Conservation (phyloP, 2,888 invertebrate species). For the Sesia apiformis region DNA sequence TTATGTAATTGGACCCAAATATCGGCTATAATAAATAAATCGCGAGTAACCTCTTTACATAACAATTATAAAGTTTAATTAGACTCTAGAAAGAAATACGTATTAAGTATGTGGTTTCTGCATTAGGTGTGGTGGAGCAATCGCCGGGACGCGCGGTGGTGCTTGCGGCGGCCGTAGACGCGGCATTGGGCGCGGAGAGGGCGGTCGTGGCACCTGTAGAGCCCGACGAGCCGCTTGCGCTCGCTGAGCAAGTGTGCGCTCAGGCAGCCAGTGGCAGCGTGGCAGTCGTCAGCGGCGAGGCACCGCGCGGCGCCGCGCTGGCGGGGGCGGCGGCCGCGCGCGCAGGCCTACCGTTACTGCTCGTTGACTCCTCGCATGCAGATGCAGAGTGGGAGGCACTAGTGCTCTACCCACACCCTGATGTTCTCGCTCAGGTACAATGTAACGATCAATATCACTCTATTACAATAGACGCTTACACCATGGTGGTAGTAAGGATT, state of each 20-base stretch:
- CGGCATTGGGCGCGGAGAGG: slow-evolving; percentile 21
- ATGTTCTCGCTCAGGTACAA: slow-evolving; percentile 28
- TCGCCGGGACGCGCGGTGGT: background rate
- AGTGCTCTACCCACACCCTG: slow-evolving; percentile 35
- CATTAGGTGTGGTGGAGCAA: background rate
- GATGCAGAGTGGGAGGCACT: slow-evolving; percentile 31
- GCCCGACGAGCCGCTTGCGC: slow-evolving; percentile 21
- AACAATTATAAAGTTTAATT: background rate
- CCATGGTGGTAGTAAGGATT: background rate
- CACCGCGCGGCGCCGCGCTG: slow-evolving; percentile 15
- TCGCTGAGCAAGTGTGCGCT: slow-evolving; percentile 16
- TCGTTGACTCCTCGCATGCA: slow-evolving; percentile 21
- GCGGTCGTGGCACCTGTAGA: slow-evolving; percentile 30
- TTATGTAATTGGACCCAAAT: no score
- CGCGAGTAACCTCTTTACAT: no score
- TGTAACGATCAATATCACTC: no score
- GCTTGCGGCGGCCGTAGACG: slow-evolving; percentile 20
- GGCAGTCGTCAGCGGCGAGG: slow-evolving; percentile 7
- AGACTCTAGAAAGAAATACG: no score
- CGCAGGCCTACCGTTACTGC: slow-evolving; percentile 12
- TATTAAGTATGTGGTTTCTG: background rate
- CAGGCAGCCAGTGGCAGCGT: slow-evolving; percentile 41
- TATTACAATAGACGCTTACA: background rate
- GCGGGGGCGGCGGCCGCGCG: slow-evolving; percentile 3
- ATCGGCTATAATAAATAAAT: no score